A percentile compares a stretch with the other conserved stretches of the same genome.
Evolutionary conservation across 2,113 vertebrate genomes (phyloP).

Genomic region (Alces alces): DNA sequence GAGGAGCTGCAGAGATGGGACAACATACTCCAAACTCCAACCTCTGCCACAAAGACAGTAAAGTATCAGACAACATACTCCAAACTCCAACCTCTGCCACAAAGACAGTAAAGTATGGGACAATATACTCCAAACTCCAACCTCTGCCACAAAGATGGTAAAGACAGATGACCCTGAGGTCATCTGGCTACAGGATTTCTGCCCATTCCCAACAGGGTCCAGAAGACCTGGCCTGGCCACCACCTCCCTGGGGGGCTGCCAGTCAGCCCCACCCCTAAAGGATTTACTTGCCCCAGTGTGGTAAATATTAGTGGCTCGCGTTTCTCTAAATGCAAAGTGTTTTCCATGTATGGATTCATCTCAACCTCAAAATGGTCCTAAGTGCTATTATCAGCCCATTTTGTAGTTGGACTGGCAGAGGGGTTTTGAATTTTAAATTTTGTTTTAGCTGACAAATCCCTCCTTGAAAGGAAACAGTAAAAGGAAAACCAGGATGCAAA

Average conservation of each 20-base stretch:
- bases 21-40: not conserved
- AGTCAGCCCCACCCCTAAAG: not conserved
- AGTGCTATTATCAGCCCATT: not conserved
- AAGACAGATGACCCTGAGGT: not conserved
- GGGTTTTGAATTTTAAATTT: not conserved
- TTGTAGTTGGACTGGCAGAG: not conserved
- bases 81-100: not conserved
- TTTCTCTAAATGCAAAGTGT: not conserved
- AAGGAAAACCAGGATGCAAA: not conserved
- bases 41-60: not conserved
- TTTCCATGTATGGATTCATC: not conserved
- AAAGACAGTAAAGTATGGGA: not conserved
- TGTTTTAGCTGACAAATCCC: not conserved
- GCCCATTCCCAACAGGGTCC: not conserved
- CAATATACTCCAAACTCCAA: not conserved
- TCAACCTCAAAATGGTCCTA: not conserved
- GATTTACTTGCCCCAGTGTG: not conserved
- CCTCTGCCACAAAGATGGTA: not conserved
- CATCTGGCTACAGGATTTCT: not conserved
- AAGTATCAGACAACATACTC: not conserved
- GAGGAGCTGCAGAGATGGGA: not conserved
- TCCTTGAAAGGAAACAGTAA: not conserved
- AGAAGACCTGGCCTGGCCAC: not conserved
- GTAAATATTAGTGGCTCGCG: not conserved
- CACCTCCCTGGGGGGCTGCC: rapidly evolving